phyloP scores from a whole-genome alignment of 2,797 vertebrate genomes.

The Hafferia zeledoni region DNA sequence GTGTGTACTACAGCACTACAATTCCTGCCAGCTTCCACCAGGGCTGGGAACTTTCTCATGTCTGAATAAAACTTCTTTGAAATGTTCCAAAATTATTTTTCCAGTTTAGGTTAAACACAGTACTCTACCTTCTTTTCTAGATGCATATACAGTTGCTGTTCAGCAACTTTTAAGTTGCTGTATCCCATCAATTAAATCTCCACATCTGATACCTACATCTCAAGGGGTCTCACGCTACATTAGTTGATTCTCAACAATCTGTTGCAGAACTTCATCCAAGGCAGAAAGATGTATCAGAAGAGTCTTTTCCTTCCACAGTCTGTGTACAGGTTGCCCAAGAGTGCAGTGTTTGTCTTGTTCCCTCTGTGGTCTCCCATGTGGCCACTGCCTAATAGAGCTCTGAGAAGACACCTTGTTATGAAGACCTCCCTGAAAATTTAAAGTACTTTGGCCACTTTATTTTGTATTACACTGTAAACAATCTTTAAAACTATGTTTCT shows the following conservation, averaged over 20 bases:
- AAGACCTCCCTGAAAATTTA: background rate
- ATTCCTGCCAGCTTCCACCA: background rate
- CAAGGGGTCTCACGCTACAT: background rate
- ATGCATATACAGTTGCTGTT: background rate
- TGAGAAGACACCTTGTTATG: background rate
- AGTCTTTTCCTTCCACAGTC: background rate
- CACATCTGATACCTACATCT: background rate
- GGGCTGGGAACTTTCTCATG: background rate
- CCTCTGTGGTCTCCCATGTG: background rate
- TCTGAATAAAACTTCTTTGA: background rate
- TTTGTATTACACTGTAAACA: background rate
- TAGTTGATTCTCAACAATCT: background rate
- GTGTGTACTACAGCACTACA: background rate
- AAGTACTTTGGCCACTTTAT: background rate
- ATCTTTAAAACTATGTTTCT: background rate
- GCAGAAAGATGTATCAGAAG: background rate
- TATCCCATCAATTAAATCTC: background rate
- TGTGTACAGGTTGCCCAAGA: background rate
- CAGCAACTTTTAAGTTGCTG: background rate
- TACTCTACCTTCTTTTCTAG: background rate
- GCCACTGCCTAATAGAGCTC: rapidly evolving
- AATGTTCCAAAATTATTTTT: background rate
- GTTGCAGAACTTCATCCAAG: background rate
- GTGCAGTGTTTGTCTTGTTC: background rate
- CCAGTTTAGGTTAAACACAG: background rate